Base-by-base conservation (phyloP, 2,797 vertebrate genomes). In the Sebastes kiyomatsui region DNA sequence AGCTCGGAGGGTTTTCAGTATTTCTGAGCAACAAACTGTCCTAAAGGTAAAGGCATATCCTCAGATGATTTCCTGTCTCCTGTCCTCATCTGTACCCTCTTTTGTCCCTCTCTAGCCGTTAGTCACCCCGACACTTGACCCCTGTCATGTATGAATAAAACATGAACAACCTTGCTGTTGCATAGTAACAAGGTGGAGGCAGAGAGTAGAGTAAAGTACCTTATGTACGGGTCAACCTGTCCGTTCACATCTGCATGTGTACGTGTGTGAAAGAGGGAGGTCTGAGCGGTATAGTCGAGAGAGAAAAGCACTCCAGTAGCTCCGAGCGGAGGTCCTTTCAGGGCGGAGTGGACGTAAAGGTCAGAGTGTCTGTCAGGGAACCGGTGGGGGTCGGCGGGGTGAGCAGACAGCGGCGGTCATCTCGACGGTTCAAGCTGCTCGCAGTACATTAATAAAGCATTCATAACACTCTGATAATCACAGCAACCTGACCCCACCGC, bases 141-240 rank as follows among this genome's bases (percentile, higher is more conserved):
- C 72, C 64, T 83, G 78, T 68, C 79, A n/a, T 69, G 79, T 64
- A 81, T 90, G 87, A 93, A 93, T 90, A 90, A 93, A 92, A 88
- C 86, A 90, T 87, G 58, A n/a, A 49, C 61, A 30, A 67, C 54
- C 52, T 75, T 61, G 71, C 77, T 74, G 87, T 92, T 85, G 74
- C 86, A 86, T 91, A 85, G 93, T 69, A 88, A 91, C 89, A 68
- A 67, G 25, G 30, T 65, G 46, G 33, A 66, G 60, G n/a, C 49
- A 64, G 75, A 69, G 13, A 32, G 58, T 49, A 54, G 30, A 69
- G 52, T 58, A 4, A 7, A 46, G 66, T 5, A 5, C 42, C 4
- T 7, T 25, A 27, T 27, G 72, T 75, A 11, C 0, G 5, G 64
- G 46, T 65, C 60, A 67, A 77, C 18, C 49, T 5, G 9, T 55